Evolutionary conservation across 2,797 vertebrate genomes (phyloP).

Genomic region (Spondyliosoma cantharus): DNA sequence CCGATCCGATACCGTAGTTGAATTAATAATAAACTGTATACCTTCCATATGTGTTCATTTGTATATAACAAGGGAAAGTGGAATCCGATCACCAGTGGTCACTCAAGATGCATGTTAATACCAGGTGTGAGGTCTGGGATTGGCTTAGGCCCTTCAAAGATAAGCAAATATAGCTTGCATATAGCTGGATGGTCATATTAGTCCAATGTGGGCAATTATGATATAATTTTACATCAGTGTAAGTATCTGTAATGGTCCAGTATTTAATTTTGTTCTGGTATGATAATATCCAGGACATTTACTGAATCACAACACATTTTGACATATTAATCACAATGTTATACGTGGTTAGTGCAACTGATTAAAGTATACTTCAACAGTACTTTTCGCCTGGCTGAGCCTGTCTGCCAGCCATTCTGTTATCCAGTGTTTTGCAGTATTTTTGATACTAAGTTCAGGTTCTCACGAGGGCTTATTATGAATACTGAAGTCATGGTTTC

Average conservation of each 20-base stretch:
- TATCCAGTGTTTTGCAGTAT: neutral
- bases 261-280: neutral
- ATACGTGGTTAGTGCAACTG: neutral
- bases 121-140: neutral
- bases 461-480: conserved; percentile 2
- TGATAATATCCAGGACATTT: neutral
- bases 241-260: neutral
- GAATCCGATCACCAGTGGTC: too few species aligned
- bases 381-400: neutral
- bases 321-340: neutral
- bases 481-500: neutral
- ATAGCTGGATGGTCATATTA: neutral
- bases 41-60: too few species aligned
- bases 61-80: too few species aligned
- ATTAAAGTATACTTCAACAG: neutral
- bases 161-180: neutral
- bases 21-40: too few species aligned
- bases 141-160: neutral
- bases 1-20: too few species aligned
- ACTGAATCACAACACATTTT: neutral
- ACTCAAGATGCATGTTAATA: neutral
- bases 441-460: neutral
- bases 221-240: neutral
- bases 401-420: neutral
- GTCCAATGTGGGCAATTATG: neutral